phyloP scores from a whole-genome alignment of 2,113 vertebrate species.

The Larimichthys crocea region DNA sequence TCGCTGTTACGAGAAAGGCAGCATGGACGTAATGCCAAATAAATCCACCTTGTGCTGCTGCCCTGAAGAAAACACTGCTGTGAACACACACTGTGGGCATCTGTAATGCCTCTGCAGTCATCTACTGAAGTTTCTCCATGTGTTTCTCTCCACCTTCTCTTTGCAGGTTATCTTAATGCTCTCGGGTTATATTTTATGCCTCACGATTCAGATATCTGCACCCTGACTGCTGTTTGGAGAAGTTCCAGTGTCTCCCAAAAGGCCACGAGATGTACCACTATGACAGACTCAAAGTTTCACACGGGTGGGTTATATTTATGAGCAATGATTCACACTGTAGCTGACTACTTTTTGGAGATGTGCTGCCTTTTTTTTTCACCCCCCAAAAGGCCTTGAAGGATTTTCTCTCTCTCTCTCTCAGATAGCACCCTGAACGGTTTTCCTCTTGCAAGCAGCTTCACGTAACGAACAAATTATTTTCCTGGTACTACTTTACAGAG shows the following conservation, averaged over 20 bases:
- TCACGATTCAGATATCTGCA: slow-evolving; percentile 22
- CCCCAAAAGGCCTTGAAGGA: slow-evolving; percentile 26
- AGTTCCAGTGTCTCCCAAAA: slow-evolving; percentile 48
- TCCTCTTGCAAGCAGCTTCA: slow-evolving; percentile 29
- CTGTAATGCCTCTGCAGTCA: background rate
- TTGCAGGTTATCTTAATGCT: slow-evolving; percentile 17
- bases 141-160: slow-evolving; percentile 13
- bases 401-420: background rate
- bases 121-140: background rate
- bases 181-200: slow-evolving; percentile 20
- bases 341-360: slow-evolving; percentile 36
- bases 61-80: slow-evolving; percentile 19
- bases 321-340: slow-evolving; percentile 35
- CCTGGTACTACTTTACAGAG: background rate
- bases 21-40: slow-evolving; percentile 1
- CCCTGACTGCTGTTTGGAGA: slow-evolving; percentile 20
- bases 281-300: slow-evolving; percentile 43
- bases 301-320: slow-evolving; percentile 38
- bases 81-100: slow-evolving; percentile 18
- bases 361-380: slow-evolving; percentile 12
- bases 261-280: slow-evolving; percentile 22
- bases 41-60: slow-evolving; percentile 16
- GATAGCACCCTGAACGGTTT: slow-evolving; percentile 13
- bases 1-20: slow-evolving; percentile 25
- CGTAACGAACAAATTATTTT: slow-evolving; percentile 1